These are phyloP conservation scores for Pyrgilauda ruficollis DNA, from an alignment of 2,113 vertebrate genomes.

Conservation along the genomic window DNA sequence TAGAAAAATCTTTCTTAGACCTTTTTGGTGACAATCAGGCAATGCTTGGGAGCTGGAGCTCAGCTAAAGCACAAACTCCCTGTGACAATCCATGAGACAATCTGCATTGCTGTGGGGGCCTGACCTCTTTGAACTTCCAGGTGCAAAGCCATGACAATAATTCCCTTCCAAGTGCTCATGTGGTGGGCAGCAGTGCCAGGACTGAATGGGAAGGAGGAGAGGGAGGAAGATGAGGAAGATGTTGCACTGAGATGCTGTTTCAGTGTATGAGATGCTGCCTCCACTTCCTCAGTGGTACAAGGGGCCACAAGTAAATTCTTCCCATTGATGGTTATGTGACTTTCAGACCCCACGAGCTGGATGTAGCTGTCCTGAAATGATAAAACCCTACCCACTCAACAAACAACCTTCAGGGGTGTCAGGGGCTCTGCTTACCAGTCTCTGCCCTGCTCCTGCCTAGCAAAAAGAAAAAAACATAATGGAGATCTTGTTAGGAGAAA, in stretches of 20 bases:
- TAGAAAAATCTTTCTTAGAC: not conserved
- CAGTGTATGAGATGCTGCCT: not conserved
- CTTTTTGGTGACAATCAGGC: not conserved
- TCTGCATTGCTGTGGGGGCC: not conserved
- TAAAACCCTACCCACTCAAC: not conserved
- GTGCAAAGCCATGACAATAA: not conserved
- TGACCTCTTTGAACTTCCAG: not conserved
- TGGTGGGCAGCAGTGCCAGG: not conserved
- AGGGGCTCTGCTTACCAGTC: not conserved
- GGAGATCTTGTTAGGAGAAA: not conserved
- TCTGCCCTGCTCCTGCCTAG: not conserved
- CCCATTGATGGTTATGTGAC: rapidly evolving
- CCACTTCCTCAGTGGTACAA: rapidly evolving
- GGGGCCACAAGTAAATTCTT: not conserved
- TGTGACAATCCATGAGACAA: not conserved
- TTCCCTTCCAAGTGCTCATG: rapidly evolving
- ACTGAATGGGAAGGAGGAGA: not conserved
- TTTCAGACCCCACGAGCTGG: not conserved
- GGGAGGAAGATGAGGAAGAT: not conserved
- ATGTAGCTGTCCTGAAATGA: not conserved
- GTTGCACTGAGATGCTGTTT: not conserved
- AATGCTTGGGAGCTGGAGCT: not conserved
- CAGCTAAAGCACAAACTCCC: not conserved
- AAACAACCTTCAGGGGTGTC: not conserved
- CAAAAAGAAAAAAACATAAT: not conserved